phyloP scores from a whole-genome alignment of 2,888 invertebrate genomes.

The Athalia rosae region DNA sequence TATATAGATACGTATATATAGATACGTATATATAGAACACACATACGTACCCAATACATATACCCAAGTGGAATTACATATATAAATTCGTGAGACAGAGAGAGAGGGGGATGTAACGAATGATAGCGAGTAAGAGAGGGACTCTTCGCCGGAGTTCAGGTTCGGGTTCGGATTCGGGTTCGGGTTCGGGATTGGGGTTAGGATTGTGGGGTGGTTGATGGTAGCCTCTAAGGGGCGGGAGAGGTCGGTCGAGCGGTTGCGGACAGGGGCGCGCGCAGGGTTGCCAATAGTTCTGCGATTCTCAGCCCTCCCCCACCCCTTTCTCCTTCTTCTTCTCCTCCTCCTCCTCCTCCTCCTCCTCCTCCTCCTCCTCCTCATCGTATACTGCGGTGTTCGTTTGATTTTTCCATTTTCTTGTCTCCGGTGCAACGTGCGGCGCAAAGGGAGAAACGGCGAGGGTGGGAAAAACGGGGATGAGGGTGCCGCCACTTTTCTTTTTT shows the following conservation, averaged over 20 bases:
- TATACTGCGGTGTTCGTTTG: constrained; percentile 14
- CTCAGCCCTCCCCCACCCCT: background rate
- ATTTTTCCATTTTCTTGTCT: constrained; percentile 20
- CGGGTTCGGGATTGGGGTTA: constrained; percentile 60
- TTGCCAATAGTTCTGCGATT: constrained; percentile 43
- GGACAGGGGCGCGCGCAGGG: constrained; percentile 45
- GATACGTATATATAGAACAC: background rate
- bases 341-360: background rate
- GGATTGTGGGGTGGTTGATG: constrained; percentile 48
- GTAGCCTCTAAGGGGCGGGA: constrained; percentile 24
- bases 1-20: too few relatives aligned
- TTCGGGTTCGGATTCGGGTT: constrained; percentile 57
- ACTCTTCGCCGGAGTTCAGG: constrained; percentile 53
- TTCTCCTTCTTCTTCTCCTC: background rate
- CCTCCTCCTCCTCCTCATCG: background rate
- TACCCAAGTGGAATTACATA: background rate
- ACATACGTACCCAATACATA: background rate
- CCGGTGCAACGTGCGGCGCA: background rate
- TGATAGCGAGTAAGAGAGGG: constrained; percentile 52
- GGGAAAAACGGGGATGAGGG: constrained; percentile 2
- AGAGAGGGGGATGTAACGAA: constrained; percentile 18
- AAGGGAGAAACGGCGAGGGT: background rate
- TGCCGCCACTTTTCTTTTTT: background rate
- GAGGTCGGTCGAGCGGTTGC: constrained; percentile 39
- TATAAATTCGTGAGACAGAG: background rate